Percentiles rank a stretch among this genome's conserved stretches.
Conservation (phyloP, 2,797 vertebrate genomes). For the Ptychadena robeensis region DNA sequence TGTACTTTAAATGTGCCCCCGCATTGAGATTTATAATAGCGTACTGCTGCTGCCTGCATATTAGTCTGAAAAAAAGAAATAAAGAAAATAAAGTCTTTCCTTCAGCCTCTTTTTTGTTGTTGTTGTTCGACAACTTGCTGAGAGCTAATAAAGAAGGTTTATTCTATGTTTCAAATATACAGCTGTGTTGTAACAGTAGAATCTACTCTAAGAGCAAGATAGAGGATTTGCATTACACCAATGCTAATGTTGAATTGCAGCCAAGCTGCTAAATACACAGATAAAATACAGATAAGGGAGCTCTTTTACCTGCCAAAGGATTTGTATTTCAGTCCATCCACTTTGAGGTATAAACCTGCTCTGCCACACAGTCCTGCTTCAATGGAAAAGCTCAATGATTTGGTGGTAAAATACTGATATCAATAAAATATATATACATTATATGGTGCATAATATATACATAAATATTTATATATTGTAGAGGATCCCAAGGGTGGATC, state of each 20-base stretch:
- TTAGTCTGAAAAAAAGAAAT: conserved; percentile 15
- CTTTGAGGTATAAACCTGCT: too few relatives aligned
- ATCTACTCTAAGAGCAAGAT: not conserved
- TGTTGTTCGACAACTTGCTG: conserved; percentile 66
- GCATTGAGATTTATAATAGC: conserved; percentile 66
- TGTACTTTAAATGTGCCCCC: conserved; percentile 58
- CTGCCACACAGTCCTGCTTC: too few relatives aligned
- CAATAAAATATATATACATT: too few relatives aligned
- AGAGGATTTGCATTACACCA: not conserved
- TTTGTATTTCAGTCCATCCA: not conserved
- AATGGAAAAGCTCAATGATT: too few relatives aligned
- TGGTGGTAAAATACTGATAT: too few relatives aligned
- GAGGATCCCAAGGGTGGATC: too few relatives aligned
- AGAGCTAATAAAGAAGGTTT: conserved; percentile 72
- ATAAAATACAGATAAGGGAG: too few relatives aligned
- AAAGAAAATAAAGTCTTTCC: conserved; percentile 22
- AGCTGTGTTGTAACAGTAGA: conserved; percentile 31
- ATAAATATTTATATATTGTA: too few relatives aligned
- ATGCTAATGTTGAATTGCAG: too few relatives aligned
- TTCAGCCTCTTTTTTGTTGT: conserved; percentile 9
- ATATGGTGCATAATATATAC: too few relatives aligned
- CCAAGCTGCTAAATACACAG: too few relatives aligned
- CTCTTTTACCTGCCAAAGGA: not conserved
- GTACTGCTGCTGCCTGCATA: conserved; percentile 52
- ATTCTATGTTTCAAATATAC: conserved; percentile 71